These are phyloP conservation scores for Amiota mariae DNA, from an alignment of 2,888 invertebrate genomes.

Conservation along the genomic window DNA sequence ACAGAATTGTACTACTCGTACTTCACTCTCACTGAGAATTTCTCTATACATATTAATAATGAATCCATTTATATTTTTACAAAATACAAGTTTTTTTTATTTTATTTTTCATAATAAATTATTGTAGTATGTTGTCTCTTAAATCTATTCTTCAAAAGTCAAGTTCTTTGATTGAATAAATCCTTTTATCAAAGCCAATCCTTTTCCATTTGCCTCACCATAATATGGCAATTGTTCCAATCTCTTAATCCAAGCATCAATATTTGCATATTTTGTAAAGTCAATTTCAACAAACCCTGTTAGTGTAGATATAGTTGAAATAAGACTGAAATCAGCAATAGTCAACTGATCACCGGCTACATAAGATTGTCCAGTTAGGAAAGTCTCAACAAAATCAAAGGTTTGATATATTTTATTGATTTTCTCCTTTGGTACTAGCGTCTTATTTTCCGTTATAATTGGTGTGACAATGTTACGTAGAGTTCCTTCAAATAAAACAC, in stretches of 20 bases:
- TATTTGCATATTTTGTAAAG: conserved; percentile 47
- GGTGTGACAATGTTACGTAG: conserved; percentile 28
- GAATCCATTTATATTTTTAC: no score
- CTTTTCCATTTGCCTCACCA: conserved; percentile 46
- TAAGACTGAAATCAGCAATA: conserved; percentile 64
- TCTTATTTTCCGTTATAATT: conserved; percentile 1
- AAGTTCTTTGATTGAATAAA: conserved; percentile 19
- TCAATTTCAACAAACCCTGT: conserved; percentile 45
- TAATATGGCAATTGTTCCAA: conserved; percentile 53
- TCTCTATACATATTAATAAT: no score
- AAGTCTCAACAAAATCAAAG: conserved; percentile 58
- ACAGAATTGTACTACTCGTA: no score
- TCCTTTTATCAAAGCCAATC: conserved; percentile 16
- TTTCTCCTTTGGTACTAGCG: conserved; percentile 36
- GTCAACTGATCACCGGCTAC: conserved; percentile 60
- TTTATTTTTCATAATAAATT: no score
- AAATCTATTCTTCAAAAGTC: conserved; percentile 9
- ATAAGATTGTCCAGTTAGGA: conserved; percentile 54
- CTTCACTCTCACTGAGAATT: no score
- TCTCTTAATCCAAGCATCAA: conserved; percentile 55
- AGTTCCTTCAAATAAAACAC: conserved; percentile 49
- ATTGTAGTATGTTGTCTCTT: no score
- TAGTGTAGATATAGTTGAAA: conserved; percentile 44
- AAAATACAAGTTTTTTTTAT: no score
- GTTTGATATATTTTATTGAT: conserved; percentile 45